A percentile compares a stretch with the other conserved stretches of the same genome.
phyloP scores from a whole-genome alignment of 2,888 invertebrate genomes.

The Pyrgus malvae region DNA sequence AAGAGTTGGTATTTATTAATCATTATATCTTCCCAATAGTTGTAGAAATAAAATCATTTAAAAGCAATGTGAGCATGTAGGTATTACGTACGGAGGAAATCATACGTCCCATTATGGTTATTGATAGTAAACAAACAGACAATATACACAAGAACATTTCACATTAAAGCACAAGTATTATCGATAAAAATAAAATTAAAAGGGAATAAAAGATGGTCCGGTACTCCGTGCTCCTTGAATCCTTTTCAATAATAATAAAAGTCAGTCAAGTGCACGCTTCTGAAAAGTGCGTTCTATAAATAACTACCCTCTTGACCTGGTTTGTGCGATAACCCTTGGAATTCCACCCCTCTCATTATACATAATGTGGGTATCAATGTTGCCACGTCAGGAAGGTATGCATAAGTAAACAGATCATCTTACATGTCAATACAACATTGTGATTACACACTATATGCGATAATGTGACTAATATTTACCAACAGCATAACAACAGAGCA shows the following conservation, averaged over 20 bases:
- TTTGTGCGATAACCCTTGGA: conserved; percentile 9
- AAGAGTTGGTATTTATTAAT: no score
- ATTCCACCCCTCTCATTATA: conserved; percentile 1
- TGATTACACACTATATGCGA: no score
- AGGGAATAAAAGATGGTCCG: not conserved
- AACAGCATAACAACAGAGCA: no score
- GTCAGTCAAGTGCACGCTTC: conserved; percentile 5
- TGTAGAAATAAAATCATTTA: no score
- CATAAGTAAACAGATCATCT: not conserved
- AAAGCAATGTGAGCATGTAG: no score
- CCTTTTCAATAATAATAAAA: conserved; percentile 13
- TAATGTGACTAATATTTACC: no score
- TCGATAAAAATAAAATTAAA: not conserved
- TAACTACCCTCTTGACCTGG: conserved; percentile 16
- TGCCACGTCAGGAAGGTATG: conserved; percentile 3
- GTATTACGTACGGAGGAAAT: no score
- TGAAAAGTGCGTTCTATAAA: conserved; percentile 15
- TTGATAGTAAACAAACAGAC: no score
- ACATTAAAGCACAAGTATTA: no score
- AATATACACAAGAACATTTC: no score
- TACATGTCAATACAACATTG: not conserved
- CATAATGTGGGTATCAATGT: not conserved
- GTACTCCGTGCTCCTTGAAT: not conserved
- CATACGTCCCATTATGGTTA: no score
- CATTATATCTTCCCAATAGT: no score